Evolutionary conservation across 2,888 invertebrate genomes (phyloP), one percentile per base, ranked within the genome.

Genomic region (Mactromeris polynyma): DNA sequence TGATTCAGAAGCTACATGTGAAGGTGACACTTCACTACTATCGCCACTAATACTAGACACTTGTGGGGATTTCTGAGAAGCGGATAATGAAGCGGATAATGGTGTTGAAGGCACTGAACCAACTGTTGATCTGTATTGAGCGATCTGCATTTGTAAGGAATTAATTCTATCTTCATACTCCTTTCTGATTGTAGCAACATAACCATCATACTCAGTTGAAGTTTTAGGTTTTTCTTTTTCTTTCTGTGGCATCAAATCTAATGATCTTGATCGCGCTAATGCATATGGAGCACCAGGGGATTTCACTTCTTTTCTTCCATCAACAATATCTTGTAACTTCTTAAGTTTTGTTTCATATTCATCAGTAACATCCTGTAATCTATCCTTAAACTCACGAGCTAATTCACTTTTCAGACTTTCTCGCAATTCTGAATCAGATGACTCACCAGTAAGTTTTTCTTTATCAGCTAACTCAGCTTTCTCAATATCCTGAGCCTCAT

Each of bases 301-400:
- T 81, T 87, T 83, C 36, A 58, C 40, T 83, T 84, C 91, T 51
- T 85, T 58, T 36, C 78, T 89, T 19, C 85, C 46, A 73, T 89
- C 90, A 69, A 89, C 87, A 83, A 89, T 89, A 36, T 87, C 89
- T 64, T 89, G 87, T 79, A 89, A 88, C 19, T 90, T 89, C 81
- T 89, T 89, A 73, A 92, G 87, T 82, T 89, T 90, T 79, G 85
- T 83, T 88, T 92, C 92, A 91, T 92, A 91, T 82, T 92, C 91
- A 33, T 90, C 87, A 51, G 89, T 92, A 54, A 92, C 91, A 82
- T 54, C 81, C 64, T 92, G 89, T 73, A 92, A 81, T 86, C 89
- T 91, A 36, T 93, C 93, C 84, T 91, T 90, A 81, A 85, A 90
- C 83, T 90, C 89, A 83, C 85, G 81, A 64, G 93, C 90, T 40